Percentiles rank a stretch among this genome's conserved stretches.
Conservation (phyloP, 37 sponge, comb jelly and placozoan species). For the Eunapius fragilis region DNA sequence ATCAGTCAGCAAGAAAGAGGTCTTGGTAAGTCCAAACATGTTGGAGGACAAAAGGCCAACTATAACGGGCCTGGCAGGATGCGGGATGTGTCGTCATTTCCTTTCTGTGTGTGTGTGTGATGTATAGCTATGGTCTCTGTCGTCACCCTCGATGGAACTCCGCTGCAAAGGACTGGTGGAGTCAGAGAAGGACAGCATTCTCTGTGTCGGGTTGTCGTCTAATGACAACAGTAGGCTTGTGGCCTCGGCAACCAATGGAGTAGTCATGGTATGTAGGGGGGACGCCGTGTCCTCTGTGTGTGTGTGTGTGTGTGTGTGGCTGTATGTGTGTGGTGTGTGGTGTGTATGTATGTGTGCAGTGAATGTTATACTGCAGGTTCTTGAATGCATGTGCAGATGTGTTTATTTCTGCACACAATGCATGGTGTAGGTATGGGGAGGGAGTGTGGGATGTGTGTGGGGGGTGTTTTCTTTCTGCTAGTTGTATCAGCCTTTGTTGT, state of each 20-base stretch:
- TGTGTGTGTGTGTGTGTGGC: conserved; percentile 10
- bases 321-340: conserved; percentile 38
- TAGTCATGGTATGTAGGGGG: conserved; percentile 57
- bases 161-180: conserved; percentile 7
- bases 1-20: conserved; percentile 28
- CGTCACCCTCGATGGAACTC: conserved; percentile 3
- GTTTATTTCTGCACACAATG: neutral
- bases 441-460: too few species aligned
- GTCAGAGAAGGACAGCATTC: conserved; percentile 15
- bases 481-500: too few species aligned
- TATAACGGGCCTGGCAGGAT: too few species aligned
- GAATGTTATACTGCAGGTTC: conserved; percentile 14
- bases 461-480: too few species aligned
- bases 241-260: conserved; percentile 58
- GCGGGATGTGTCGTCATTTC: neutral
- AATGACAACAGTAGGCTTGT: conserved; percentile 52
- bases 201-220: conserved; percentile 62
- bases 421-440: neutral
- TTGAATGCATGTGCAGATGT: conserved; percentile 22
- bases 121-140: conserved; percentile 53
- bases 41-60: too few species aligned
- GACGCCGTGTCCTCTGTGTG: too few species aligned
- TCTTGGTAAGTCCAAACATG: conserved; percentile 44
- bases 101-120: neutral
- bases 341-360: conserved; percentile 18